Base-by-base conservation (phyloP, 2,888 invertebrate species). In the Apotomis betuletana region DNA sequence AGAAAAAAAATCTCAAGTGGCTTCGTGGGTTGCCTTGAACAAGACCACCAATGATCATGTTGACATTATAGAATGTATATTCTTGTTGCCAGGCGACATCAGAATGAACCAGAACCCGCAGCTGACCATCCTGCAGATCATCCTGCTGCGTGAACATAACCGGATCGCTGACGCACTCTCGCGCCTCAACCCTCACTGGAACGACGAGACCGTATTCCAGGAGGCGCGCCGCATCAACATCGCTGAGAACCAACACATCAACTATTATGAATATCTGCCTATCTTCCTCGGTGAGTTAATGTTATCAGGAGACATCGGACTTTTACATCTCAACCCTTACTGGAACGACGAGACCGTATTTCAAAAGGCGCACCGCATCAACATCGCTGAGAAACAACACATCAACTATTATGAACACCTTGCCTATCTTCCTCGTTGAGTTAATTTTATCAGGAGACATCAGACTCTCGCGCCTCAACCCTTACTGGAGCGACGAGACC, bases 381-480 rank as follows among this genome's bases (percentile, higher is more conserved):
- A 94, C 74, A 95, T 95, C 36, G 96, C 96, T 1, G 92, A 96
- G 84, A 94, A 95, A 79, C 97, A 97, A 83, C 94, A 95, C 76
- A 96, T 97, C 79, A 94, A 95, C 70, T 97, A 96, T 84, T 96
- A 96, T 82, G 96, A 97, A 85, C 97, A 96, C 94, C 89, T 97
- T 97, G 46, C 96, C 96, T 0, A 95, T 96, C 75, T 94, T 96
- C 80, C 93, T 96, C 60, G 96, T 96, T 95, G 84, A 87, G 72
- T 54, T 44, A 15, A 15, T 15, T 0, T 15, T 15, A 15, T 15
- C 15, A 15, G 15, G 15, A 15, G 15, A 15, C 15, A 15, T 15
- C 44, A 85, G 82, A 4, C 88, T 97, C 8, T 87, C 92, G 0
- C 84, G 89, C 5, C 80, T 97, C 44, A 97, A 97, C 87, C 96